Evolutionary conservation across 2,797 vertebrate species (phyloP).

Genomic region (Brotula barbata): DNA sequence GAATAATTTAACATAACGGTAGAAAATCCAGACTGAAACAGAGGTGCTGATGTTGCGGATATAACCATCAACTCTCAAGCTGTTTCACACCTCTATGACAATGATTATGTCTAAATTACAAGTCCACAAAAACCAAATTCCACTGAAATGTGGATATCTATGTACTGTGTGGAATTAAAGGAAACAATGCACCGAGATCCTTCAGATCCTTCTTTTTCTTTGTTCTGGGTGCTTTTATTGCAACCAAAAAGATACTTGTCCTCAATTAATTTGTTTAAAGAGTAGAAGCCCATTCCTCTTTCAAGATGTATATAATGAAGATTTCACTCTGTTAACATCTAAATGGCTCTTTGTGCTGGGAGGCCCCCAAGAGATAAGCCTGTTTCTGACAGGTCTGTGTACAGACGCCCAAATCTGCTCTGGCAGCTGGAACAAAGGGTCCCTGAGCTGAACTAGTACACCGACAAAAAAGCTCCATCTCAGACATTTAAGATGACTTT

Average conservation of each 20-base stretch:
- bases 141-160: background rate
- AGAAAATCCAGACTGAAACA: conserved; percentile 1
- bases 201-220: conserved; percentile 20
- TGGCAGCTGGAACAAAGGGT: conserved; percentile 79
- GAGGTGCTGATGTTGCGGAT: background rate
- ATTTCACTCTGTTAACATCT: conserved; percentile 74
- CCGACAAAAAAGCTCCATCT: conserved; percentile 64
- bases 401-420: conserved; percentile 75
- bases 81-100: conserved; percentile 1
- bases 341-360: conserved; percentile 76
- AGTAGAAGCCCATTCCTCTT: conserved; percentile 60
- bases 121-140: background rate
- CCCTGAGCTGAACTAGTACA: conserved; percentile 55
- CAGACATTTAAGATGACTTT: conserved; percentile 37
- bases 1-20: background rate
- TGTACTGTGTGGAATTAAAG: background rate
- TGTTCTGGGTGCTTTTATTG: conserved; percentile 32
- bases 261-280: conserved; percentile 62
- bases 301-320: conserved; percentile 76
- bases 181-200: conserved; percentile 30
- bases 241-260: conserved; percentile 45
- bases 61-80: background rate
- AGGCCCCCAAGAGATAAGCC: conserved; percentile 78
- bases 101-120: conserved; percentile 1
- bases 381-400: conserved; percentile 78